These are phyloP conservation scores for Archocentrus centrarchus DNA, from an alignment of 2,113 vertebrate genomes.

Conservation along the genomic window DNA sequence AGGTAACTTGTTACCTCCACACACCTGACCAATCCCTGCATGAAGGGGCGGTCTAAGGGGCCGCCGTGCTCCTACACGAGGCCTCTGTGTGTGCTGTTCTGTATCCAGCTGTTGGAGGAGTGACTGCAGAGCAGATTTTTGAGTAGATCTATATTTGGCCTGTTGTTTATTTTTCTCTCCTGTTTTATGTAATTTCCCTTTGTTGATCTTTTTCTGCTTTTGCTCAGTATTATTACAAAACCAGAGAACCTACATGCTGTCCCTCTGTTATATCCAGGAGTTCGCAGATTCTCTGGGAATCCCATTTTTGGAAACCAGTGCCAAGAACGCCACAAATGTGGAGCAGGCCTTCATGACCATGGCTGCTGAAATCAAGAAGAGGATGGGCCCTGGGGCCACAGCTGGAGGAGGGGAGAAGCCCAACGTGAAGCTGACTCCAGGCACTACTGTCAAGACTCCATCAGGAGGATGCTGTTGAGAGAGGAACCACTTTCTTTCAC, in stretches of 20 bases:
- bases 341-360: slow-evolving; percentile 99
- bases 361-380: slow-evolving; percentile 99
- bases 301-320: slow-evolving; percentile 99
- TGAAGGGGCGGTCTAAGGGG: too few species aligned
- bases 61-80: too few species aligned
- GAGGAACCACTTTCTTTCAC: slow-evolving; percentile 12
- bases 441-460: slow-evolving; percentile 96
- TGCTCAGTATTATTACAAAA: too few species aligned
- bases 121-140: too few species aligned
- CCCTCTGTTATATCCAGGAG: slow-evolving; percentile 82
- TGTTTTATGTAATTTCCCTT: too few species aligned
- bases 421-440: slow-evolving; percentile 94
- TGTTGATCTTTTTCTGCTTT: too few species aligned
- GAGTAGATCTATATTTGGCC: too few species aligned
- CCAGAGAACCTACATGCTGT: neutral
- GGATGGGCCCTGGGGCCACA: slow-evolving; percentile 98
- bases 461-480: slow-evolving; percentile 94
- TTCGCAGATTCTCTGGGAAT: slow-evolving; percentile 99
- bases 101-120: too few species aligned
- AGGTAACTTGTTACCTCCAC: too few species aligned
- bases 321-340: slow-evolving; percentile 99
- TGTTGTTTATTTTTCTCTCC: too few species aligned
- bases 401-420: slow-evolving; percentile 94
- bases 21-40: too few species aligned
- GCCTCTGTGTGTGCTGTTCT: too few species aligned